Percentiles rank a stretch among this genome's conserved stretches.
Conservation (phyloP, 2,113 vertebrate species). For the Piaya cayana region DNA sequence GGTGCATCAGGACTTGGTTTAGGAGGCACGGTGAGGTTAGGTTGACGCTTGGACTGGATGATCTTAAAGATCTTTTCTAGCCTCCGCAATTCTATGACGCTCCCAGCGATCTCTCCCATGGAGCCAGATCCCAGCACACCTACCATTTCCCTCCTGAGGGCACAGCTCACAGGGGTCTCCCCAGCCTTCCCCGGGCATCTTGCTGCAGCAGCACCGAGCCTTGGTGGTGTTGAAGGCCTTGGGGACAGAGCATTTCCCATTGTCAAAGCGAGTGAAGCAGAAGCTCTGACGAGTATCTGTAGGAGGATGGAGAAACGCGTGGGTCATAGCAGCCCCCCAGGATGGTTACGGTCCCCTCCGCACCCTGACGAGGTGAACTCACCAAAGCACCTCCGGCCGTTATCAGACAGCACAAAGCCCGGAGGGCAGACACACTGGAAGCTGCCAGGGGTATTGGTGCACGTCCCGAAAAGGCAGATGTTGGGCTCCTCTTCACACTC, state of each 20-base stretch:
- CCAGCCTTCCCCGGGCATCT: conserved; percentile 93
- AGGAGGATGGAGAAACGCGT: neutral
- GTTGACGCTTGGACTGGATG: no score
- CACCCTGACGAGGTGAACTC: neutral
- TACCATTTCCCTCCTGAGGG: conserved; percentile 85
- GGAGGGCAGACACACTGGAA: conserved; percentile 90
- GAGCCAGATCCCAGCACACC: neutral
- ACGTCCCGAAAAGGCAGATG: conserved; percentile 90
- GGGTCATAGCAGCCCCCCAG: neutral
- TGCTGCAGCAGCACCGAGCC: conserved; percentile 92
- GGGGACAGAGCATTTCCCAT: conserved; percentile 87
- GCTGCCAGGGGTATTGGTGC: conserved; percentile 89
- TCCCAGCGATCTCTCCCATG: fast-evolving
- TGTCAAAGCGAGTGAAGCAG: conserved; percentile 93
- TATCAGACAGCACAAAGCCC: conserved; percentile 90
- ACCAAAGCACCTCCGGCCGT: conserved; percentile 90
- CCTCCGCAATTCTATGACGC: no score
- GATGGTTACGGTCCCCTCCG: neutral
- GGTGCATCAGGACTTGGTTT: no score
- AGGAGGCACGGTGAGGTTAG: no score
- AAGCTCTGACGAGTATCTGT: conserved; percentile 91
- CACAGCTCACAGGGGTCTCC: conserved; percentile 95
- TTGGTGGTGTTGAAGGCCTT: conserved; percentile 93
- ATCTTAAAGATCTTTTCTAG: no score
- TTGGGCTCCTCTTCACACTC: conserved; percentile 89